Evolutionary conservation across 2,797 vertebrate species (phyloP).

Genomic region (Thaleichthys pacificus): DNA sequence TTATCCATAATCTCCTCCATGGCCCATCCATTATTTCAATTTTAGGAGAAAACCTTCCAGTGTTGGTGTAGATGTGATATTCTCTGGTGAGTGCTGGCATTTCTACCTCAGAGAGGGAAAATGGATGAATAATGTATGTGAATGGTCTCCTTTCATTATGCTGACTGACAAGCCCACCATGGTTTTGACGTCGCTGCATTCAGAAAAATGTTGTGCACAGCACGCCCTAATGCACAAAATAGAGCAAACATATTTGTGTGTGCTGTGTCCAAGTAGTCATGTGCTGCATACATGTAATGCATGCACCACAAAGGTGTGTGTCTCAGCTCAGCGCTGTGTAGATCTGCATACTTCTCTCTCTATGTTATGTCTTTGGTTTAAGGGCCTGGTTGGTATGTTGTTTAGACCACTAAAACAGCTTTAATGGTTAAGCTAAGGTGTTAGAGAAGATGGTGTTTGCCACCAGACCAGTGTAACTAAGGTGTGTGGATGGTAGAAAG

Average conservation of each 20-base stretch:
- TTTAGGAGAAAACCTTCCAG: not conserved
- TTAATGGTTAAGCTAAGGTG: too few species aligned
- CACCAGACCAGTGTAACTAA: too few species aligned
- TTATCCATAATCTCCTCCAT: not conserved
- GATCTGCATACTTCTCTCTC: too few species aligned
- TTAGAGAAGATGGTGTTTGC: too few species aligned
- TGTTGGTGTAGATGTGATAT: not conserved
- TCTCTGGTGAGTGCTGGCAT: not conserved
- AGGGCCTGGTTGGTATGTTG: too few species aligned
- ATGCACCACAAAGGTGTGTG: not conserved
- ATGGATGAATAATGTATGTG: slow-evolving; percentile 19
- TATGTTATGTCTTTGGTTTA: too few species aligned
- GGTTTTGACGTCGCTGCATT: not conserved
- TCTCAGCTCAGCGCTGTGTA: not conserved
- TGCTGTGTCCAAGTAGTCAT: not conserved
- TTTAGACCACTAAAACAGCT: too few species aligned
- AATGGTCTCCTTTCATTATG: slow-evolving; percentile 17
- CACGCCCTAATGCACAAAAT: not conserved
- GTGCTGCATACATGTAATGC: too few species aligned
- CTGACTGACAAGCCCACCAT: slow-evolving; percentile 5
- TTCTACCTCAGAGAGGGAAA: not conserved
- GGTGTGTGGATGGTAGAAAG: too few species aligned
- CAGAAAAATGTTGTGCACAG: not conserved
- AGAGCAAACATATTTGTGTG: not conserved
- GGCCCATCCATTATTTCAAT: slow-evolving; percentile 6